Evolutionary conservation across 2,888 invertebrate genomes (phyloP), one percentile per base, ranked within the genome.

Genomic region (Ichneumoninae sp.): DNA sequence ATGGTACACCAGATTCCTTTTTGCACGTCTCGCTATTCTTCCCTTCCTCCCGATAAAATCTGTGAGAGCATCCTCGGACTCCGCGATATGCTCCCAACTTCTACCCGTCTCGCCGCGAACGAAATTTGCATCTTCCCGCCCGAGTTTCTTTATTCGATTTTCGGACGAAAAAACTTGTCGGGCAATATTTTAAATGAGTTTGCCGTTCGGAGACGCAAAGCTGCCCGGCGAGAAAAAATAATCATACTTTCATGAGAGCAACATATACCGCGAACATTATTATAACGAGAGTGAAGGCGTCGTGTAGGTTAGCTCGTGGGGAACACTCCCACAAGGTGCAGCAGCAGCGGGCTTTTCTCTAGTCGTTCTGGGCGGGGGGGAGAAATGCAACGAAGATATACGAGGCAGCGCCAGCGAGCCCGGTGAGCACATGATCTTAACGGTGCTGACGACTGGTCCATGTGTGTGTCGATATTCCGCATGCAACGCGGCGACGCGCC

Each of bases 371-470:
- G 62, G 54, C 36, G 40, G 40, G 40, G 36, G 50, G 52, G 44
- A 80, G 71, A 84, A 80, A 80, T 68, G 69, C 78, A 81, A 81
- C 78, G 74, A 78, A 78, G 74, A 80, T 84, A 80, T 77, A 84
- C 76, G 80, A 77, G 80, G 62, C 78, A 81, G 74, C 70, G 33
- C 0, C 7, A 16, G 3, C 40, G 40, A 13, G 22, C 65, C 22
- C n/a, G 22, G 22, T 22, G 26, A 13, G 66, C 40, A 10, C 74
- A 33, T 19, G 30, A 57, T 68, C 40, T 68, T 69, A 77, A 69
- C 68, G 66, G 52, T 47, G 47, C 19, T 71, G 62, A 75, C 54
- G 80, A 80, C 68, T 77, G 69, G 78, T 80, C 52, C 68, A 33
- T 33, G 68, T 52, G 66, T 19, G 47, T 62, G 72, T 80, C 83